Evolutionary conservation across 1,140 invertebrate genomes (phyloP), one percentile per base, ranked within the genome.

Genomic region (Calliopsis andreniformis): DNA sequence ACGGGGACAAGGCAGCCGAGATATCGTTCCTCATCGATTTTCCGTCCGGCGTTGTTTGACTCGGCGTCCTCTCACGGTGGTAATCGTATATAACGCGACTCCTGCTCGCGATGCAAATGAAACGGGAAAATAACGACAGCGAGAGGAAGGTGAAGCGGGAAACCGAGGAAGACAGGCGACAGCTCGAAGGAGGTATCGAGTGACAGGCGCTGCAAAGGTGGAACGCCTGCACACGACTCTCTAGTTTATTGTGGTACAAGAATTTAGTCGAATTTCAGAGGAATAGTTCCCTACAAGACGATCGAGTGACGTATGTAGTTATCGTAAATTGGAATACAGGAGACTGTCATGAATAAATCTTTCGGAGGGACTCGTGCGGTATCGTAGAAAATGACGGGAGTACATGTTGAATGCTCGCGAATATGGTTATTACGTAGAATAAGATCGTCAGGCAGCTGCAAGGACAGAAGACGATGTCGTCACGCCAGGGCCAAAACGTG

Each of bases 11-110:
- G 58, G 55, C 42, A 47, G 55, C 35, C 79, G 68, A 64, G 76
- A 59, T 73, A 79, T 79, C 76, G 78, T 79, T 73, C 64, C 56
- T 61, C 79, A 80, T 80, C 76, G 79, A 80, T 70, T 80, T 80
- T 73, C 79, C 67, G 76, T 79, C 76, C 61, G 71, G 20, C 76
- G 47, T 61, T 43, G 45, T 64, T 73, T 45, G 68, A 64, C 76
- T 79, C 78, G 76, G 53, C 76, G 58, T 80, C 55, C 42, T 62
- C 76, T 49, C 47, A 39, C 45, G 75, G 67, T 45, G n/a, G 49
- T 80, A 80, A 80, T 80, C 76, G 76, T 66, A 71, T 72, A 66
- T 78, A 80, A 78, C 67, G 76, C 76, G 68, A 72, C 76, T 63
- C 68, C 42, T 39, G 59, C 73, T 58, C 67, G 64, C 30, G 20